Evolutionary conservation across 1,140 invertebrate species (phyloP).

Genomic region (Pectinophora gossypiella): DNA sequence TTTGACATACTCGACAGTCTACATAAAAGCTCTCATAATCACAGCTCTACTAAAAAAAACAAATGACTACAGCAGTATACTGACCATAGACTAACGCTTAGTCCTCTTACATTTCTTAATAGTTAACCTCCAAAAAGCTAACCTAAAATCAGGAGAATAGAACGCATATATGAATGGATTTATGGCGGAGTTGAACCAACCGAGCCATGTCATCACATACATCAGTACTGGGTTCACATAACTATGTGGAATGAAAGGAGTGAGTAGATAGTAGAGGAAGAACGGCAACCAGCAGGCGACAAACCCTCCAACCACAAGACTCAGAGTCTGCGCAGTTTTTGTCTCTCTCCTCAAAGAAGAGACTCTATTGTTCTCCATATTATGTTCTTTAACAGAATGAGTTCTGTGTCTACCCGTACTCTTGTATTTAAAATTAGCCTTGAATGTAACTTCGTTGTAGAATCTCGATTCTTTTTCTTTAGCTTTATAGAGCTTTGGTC

Average conservation of each 20-base stretch:
- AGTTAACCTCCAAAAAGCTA: constrained; percentile 88
- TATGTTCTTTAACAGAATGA: constrained; percentile 56
- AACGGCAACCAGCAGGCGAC: constrained; percentile 82
- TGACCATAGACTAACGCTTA: constrained; percentile 34
- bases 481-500: constrained; percentile 24
- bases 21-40: no score
- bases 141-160: constrained; percentile 89
- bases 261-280: constrained; percentile 90
- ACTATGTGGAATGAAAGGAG: constrained; percentile 80
- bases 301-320: constrained; percentile 94
- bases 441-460: constrained; percentile 62
- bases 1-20: no score
- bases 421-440: constrained; percentile 56
- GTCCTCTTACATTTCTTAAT: constrained; percentile 72
- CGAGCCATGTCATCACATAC: constrained; percentile 91
- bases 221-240: constrained; percentile 80
- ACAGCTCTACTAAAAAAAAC: no score
- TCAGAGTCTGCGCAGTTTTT: constrained; percentile 93
- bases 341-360: constrained; percentile 83
- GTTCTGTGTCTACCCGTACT: constrained; percentile 47
- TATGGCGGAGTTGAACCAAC: constrained; percentile 94
- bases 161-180: constrained; percentile 93
- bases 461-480: constrained; percentile 60
- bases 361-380: constrained; percentile 74
- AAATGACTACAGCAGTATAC: no score